A percentile compares a stretch with the other conserved stretches of the same genome.
phyloP scores from a whole-genome alignment of 2,888 invertebrate genomes.

The Heteromurus nitidus region DNA sequence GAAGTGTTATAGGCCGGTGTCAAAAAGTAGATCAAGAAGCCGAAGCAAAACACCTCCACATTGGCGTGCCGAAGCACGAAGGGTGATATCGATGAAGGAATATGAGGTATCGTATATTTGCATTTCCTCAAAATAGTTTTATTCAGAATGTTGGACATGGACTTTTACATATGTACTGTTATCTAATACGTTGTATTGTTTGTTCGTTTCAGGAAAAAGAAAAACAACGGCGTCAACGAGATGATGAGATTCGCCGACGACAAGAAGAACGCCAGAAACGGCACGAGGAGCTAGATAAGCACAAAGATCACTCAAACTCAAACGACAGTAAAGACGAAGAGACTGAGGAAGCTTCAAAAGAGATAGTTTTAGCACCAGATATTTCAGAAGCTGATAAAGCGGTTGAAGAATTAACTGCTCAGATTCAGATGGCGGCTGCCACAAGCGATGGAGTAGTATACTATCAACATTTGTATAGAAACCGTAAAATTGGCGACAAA shows the following conservation, averaged over 20 bases:
- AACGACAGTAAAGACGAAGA: slow-evolving; percentile 14
- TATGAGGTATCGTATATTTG: slow-evolving; percentile 79
- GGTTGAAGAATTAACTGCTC: slow-evolving; percentile 61
- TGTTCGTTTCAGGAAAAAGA: slow-evolving; percentile 67
- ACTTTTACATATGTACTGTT: background rate
- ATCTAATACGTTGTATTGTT: background rate
- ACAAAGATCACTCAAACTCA: background rate
- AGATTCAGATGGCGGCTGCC: slow-evolving; percentile 65
- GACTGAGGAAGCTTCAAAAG: slow-evolving; percentile 42
- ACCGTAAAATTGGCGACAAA: slow-evolving; percentile 46
- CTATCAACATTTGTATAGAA: slow-evolving; percentile 71
- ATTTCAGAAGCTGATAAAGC: slow-evolving; percentile 58
- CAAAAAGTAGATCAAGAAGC: slow-evolving; percentile 82
- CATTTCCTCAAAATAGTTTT: background rate
- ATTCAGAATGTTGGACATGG: background rate
- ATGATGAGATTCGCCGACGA: slow-evolving; percentile 79
- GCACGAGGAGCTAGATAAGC: slow-evolving; percentile 77
- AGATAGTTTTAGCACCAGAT: slow-evolving; percentile 37
- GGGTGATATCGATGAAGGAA: slow-evolving; percentile 88
- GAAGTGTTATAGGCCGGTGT: slow-evolving; percentile 70
- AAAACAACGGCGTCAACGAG: slow-evolving; percentile 78
- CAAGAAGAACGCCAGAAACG: slow-evolving; percentile 79
- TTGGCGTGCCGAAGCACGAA: slow-evolving; percentile 91
- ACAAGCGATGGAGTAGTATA: slow-evolving; percentile 70
- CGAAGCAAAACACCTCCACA: slow-evolving; percentile 94